Conservation (phyloP, 2,113 vertebrate species). For the Nematolebias whitei region DNA sequence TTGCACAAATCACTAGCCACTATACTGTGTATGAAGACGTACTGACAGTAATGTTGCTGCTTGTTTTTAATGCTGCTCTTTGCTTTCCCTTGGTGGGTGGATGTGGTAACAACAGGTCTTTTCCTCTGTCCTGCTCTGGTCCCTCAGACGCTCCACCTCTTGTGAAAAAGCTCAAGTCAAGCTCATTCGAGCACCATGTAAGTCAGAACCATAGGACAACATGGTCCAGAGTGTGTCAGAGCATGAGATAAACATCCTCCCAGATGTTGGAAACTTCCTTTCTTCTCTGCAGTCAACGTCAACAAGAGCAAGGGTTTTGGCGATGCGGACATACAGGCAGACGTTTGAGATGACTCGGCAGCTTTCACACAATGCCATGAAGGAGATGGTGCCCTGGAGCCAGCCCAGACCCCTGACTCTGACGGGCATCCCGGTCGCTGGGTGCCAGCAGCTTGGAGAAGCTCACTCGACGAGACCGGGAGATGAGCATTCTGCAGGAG, state of each 20-base stretch:
- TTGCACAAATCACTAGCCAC: no score
- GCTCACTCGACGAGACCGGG: slow-evolving; percentile 88
- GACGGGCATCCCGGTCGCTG: slow-evolving; percentile 77
- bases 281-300: slow-evolving; percentile 85
- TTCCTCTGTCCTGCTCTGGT: slow-evolving; percentile 43
- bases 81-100: slow-evolving; percentile 18
- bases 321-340: slow-evolving; percentile 91
- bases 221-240: not conserved
- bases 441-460: slow-evolving; percentile 90
- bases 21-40: no score
- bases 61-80: not conserved
- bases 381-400: slow-evolving; percentile 90
- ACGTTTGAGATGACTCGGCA: slow-evolving; percentile 93
- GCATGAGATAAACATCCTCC: no score
- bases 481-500: slow-evolving; percentile 95
- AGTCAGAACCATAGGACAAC: slow-evolving; percentile 50
- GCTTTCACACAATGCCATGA: slow-evolving; percentile 92
- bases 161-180: slow-evolving; percentile 98
- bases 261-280: not conserved
- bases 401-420: slow-evolving; percentile 84
- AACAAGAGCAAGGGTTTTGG: slow-evolving; percentile 98
- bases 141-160: slow-evolving; percentile 76
- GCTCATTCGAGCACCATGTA: slow-evolving; percentile 94
- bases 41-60: no score
- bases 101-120: not conserved